These are phyloP conservation scores for Dasysyrphus albostriatus DNA, from an alignment of 2,888 invertebrate species.

Conservation along the genomic window DNA sequence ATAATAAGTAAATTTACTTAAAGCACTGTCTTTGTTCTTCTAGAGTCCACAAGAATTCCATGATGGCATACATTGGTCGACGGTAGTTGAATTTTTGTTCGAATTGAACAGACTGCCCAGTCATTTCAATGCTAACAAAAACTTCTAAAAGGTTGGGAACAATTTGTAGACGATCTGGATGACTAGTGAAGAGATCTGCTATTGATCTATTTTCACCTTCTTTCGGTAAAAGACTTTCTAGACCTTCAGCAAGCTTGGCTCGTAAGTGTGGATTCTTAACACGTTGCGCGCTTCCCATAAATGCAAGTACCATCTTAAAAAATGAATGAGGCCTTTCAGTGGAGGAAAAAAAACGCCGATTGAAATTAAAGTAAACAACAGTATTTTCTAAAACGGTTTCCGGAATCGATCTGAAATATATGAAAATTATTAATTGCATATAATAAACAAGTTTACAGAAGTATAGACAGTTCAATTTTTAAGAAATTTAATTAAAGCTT, in stretches of 20 bases:
- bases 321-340: conserved; percentile 87
- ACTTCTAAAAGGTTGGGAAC: conserved; percentile 93
- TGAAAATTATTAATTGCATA: background rate
- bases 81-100: conserved; percentile 99
- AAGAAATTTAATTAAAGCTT: too few relatives aligned
- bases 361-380: conserved; percentile 91
- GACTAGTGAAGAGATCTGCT: conserved; percentile 90
- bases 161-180: conserved; percentile 90
- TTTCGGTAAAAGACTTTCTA: conserved; percentile 93
- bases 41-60: conserved; percentile 95
- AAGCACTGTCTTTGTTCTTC: conserved; percentile 91
- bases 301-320: conserved; percentile 91
- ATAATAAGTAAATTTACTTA: conserved; percentile 84
- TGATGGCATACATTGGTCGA: conserved; percentile 96
- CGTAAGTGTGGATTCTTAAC: conserved; percentile 96
- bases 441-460: too few relatives aligned
- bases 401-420: conserved; percentile 89
- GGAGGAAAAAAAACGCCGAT: conserved; percentile 87
- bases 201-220: conserved; percentile 85
- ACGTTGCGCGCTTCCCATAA: conserved; percentile 93
- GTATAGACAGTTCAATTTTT: too few relatives aligned
- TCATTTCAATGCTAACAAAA: conserved; percentile 99
- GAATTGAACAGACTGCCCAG: conserved; percentile 97
- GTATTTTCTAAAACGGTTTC: conserved; percentile 96
- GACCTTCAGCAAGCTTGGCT: conserved; percentile 94